phyloP scores from a whole-genome alignment of 2,113 vertebrate genomes.

The Myanophis thanlyinensis region DNA sequence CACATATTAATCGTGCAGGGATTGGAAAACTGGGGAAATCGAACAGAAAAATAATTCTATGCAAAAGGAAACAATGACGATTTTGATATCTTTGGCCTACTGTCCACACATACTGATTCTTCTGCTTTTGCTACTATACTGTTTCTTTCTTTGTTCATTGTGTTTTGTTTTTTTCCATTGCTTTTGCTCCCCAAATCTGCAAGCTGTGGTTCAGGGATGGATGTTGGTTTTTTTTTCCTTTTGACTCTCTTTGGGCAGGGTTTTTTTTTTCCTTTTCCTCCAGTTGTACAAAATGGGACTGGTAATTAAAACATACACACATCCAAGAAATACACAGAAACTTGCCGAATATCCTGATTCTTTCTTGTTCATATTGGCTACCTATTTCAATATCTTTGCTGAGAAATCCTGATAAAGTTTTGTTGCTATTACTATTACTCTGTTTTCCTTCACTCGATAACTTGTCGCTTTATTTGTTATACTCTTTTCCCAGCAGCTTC shows the following conservation, averaged over 20 bases:
- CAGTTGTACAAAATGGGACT: conserved; percentile 36
- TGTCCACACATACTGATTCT: conserved; percentile 56
- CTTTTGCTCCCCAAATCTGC: conserved; percentile 24
- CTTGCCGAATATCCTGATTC: conserved; percentile 22
- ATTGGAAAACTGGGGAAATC: conserved; percentile 30
- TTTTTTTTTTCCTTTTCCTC: conserved; percentile 30
- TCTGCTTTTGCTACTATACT: conserved; percentile 12
- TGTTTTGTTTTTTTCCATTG: conserved; percentile 19
- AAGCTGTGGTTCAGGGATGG: conserved; percentile 3
- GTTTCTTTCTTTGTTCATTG: not conserved
- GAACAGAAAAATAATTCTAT: conserved; percentile 73
- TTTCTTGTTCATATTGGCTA: conserved; percentile 44
- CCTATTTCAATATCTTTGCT: conserved; percentile 53
- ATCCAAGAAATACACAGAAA: conserved; percentile 9
- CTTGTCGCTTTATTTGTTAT: not conserved
- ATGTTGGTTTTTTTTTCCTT: not conserved
- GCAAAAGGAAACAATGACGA: conserved; percentile 76
- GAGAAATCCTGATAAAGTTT: conserved; percentile 47
- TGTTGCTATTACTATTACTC: conserved; percentile 33
- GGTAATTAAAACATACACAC: not conserved
- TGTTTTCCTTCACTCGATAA: not conserved
- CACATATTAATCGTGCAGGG: conserved; percentile 70
- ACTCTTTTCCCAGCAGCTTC: conserved; percentile 27
- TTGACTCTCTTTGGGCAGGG: conserved; percentile 32
- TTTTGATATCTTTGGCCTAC: conserved; percentile 59